Evolutionary conservation across 2,113 vertebrate genomes (phyloP).

Genomic region (Paramisgurnus dabryanus): DNA sequence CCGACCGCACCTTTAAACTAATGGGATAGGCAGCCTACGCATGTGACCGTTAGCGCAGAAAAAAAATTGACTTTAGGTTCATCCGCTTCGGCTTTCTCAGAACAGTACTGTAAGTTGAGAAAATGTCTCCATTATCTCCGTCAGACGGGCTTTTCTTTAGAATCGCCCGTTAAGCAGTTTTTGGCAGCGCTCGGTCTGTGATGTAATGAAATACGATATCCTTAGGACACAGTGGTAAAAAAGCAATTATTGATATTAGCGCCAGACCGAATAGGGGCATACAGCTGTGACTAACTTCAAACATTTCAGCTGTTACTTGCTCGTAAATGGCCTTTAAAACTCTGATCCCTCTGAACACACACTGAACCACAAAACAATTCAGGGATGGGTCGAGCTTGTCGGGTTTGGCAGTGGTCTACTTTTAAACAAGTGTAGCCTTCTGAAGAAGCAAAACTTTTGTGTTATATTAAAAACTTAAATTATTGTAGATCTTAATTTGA

Average conservation of each 20-base stretch:
- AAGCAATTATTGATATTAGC: slow-evolving; percentile 59
- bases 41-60: not conserved
- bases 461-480: not conserved
- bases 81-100: slow-evolving; percentile 34
- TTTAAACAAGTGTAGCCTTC: not conserved
- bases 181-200: slow-evolving; percentile 23
- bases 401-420: not conserved
- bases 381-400: slow-evolving; percentile 1
- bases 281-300: slow-evolving; percentile 36
- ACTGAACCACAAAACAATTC: not conserved
- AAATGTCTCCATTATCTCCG: slow-evolving; percentile 34
- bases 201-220: slow-evolving; percentile 53
- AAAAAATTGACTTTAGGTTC: slow-evolving; percentile 22
- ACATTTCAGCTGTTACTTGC: slow-evolving; percentile 40
- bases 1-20: slow-evolving; percentile 49
- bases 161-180: slow-evolving; percentile 44
- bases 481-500: too few species aligned
- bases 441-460: not conserved
- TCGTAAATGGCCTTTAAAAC: not conserved
- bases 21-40: slow-evolving; percentile 36
- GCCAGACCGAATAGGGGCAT: slow-evolving; percentile 35
- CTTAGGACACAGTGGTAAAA: slow-evolving; percentile 44
- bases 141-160: slow-evolving; percentile 28
- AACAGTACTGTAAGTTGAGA: slow-evolving; percentile 13
- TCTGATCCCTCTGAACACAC: slow-evolving; percentile 11